phyloP scores from a whole-genome alignment of 2,113 vertebrate genomes.

The Merops nubicus region DNA sequence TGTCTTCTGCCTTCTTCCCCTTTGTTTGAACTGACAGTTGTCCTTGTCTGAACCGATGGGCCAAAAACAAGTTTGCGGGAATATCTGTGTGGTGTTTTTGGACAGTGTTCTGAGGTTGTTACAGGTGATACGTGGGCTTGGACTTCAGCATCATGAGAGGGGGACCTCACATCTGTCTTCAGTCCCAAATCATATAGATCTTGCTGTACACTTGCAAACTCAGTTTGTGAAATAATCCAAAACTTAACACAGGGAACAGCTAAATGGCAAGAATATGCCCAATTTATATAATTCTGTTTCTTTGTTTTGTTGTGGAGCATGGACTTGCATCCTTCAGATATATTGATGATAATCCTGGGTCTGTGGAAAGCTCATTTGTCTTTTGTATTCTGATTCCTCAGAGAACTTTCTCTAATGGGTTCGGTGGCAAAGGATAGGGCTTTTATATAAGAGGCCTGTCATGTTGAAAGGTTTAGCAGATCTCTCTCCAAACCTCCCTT shows the following conservation, averaged over 20 bases:
- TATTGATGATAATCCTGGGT: background rate
- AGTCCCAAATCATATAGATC: background rate
- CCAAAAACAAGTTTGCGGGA: background rate
- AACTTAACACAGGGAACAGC: background rate
- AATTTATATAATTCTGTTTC: accelerated
- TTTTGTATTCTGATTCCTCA: background rate
- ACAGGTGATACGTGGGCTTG: background rate
- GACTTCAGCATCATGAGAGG: background rate
- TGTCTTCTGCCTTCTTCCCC: background rate
- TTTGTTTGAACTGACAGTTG: background rate
- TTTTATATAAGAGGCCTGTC: background rate
- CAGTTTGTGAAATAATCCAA: background rate
- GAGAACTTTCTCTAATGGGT: background rate
- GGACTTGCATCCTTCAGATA: background rate
- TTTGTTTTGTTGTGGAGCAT: background rate
- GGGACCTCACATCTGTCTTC: background rate
- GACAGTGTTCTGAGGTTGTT: background rate
- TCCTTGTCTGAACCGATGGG: background rate
- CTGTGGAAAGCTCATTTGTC: background rate
- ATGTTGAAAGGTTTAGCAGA: background rate
- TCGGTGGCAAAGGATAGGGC: background rate
- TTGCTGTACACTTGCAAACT: background rate
- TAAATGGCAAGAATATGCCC: background rate
- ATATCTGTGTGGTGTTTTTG: background rate
- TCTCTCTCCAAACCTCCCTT: background rate